Evolutionary conservation across 2,888 invertebrate species (phyloP), one percentile per base, ranked within the genome.

Genomic region (Apamea epomidion): DNA sequence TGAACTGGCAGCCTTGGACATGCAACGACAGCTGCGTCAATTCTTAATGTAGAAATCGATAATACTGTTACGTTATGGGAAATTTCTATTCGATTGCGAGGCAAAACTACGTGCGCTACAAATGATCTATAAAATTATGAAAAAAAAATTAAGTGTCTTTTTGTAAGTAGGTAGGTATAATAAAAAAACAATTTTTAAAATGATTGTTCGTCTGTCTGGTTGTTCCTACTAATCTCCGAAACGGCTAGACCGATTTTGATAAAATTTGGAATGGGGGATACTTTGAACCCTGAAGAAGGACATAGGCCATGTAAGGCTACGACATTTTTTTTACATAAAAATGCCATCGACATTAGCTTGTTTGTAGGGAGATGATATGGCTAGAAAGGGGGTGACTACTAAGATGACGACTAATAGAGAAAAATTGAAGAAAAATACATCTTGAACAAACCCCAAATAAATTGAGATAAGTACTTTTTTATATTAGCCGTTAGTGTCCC

Each of bases 1-100:
- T 64, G 78, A 84, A 85, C 80, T 80, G 80, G 73, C 78, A 86
- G 76, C 88, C 85, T 88, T 86, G 80, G 80, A 73, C 85, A 81
- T 87, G 87, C 85, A 80, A 78, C 72, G 72, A 70, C 78, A 65
- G 69, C 74, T 64, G 77, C 78, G 81, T 82, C 87, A 83, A 86
- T 84, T 84, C 78, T 74, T 83, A 78, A 68, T 67, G 65, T 74
- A 73, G 48, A 21, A 81, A 87, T 85, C 85, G 81, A 85, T 85
- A 87, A 74, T 58, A 45, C n/a, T 58, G 0, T 18, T 67, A 54
- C 37, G 45, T 54, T 69, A 70, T 74, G 29, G 60, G 70, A 72
- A 6, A 45, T 65, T 64, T 45, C 51, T n/a, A 45, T 71, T 68
- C 29, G 42, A 76, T 67, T 62, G 54, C 2, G n/a, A 42, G 64